Base-by-base conservation (phyloP, 2,888 invertebrate genomes). In the Ceriagrion tenellum region DNA sequence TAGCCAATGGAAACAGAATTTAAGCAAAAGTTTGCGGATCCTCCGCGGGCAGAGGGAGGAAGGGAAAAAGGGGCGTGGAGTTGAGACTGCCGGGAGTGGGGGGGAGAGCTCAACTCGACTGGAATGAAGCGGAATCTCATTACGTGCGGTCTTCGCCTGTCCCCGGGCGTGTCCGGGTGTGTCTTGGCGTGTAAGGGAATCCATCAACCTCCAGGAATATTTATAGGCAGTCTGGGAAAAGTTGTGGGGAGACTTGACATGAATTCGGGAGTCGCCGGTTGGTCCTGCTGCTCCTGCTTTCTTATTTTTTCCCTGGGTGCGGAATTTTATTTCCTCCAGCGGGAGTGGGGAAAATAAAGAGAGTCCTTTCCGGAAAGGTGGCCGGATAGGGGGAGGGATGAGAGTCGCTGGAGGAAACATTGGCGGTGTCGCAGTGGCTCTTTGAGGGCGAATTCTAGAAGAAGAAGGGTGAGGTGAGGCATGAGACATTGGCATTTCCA, bases 401-500 rank as follows among this genome's bases (percentile, higher is more conserved):
- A 56, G 30, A 23, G 90, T 30, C 26, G 12, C 55, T 56, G 55
- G 90, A 56, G 26, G 30, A 30, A 20, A 8, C 47, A 47, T 55
- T 47, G 18, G 55, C 89, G 23, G n/a, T 18, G 47, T 47, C 47
- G 47, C 47, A 47, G 47, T 47, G 47, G 55, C 47, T 47, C 4
- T 16, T 26, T 18, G 30, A 56, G 20, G 4, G 91, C 35, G 40
- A 10, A 20, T 10, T 26, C 40, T 16, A 16, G 40, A 23, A 40
- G 63, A 40, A 26, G 30, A 56, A 55, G 56, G 26, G 20, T 63
- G 30, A 0, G 91, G 63, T 35, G 35, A 40, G 63, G 23, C 10
- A 63, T 63, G 91, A 91, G 59, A 59, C 63, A 63, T 63, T 91
- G 91, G 91, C 91, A 91, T 59, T 88, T 47, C n/a, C 10, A 47